A percentile compares a stretch with the other conserved stretches of the same genome.
Evolutionary conservation across 2,797 vertebrate species (phyloP).

Genomic region (Sebastolobus altivelis): DNA sequence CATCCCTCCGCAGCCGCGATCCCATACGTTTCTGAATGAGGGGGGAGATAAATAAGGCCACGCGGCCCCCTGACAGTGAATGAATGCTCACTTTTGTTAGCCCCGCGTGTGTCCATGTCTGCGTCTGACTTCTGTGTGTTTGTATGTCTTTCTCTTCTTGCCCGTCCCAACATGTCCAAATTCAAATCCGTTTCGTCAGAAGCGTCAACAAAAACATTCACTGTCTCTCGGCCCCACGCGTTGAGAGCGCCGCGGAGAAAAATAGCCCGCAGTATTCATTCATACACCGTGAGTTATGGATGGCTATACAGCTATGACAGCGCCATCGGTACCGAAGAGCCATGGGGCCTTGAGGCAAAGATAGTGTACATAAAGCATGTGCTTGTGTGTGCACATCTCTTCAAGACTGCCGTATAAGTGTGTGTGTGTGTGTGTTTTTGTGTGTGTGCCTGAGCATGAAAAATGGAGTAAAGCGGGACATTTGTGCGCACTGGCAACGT

Average conservation of each 20-base stretch:
- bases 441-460: constrained; percentile 25
- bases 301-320: constrained; percentile 53
- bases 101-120: constrained; percentile 34
- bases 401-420: constrained; percentile 1
- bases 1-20: constrained; percentile 59
- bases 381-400: constrained; percentile 36
- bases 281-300: constrained; percentile 64
- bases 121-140: constrained; percentile 5
- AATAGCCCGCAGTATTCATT: constrained; percentile 51
- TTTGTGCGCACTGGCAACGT: constrained; percentile 41
- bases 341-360: constrained; percentile 66
- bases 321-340: constrained; percentile 47
- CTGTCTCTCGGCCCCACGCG: constrained; percentile 13
- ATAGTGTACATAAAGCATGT: constrained; percentile 64
- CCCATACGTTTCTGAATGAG: constrained; percentile 62
- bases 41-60: constrained; percentile 71
- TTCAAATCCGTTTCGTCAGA: constrained; percentile 31
- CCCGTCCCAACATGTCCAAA: neutral
- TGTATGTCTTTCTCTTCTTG: constrained; percentile 33
- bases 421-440: neutral
- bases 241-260: constrained; percentile 25
- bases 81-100: constrained; percentile 38
- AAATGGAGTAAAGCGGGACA: constrained; percentile 32
- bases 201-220: constrained; percentile 26
- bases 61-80: constrained; percentile 38